Evolutionary conservation across 1,140 invertebrate genomes (phyloP).

Genomic region (Mizuhopecten yessoensis): DNA sequence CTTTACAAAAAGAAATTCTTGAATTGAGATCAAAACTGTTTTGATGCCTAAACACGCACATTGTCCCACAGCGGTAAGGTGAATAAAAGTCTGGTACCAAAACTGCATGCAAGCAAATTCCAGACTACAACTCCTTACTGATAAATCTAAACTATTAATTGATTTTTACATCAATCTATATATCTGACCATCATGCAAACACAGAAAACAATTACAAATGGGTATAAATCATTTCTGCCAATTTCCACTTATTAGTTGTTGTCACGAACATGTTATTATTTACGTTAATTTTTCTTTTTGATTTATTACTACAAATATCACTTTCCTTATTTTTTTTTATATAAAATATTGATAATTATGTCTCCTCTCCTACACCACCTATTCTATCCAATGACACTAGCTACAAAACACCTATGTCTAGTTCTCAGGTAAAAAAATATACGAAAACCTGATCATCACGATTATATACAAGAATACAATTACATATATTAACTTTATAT

Average conservation of each 20-base stretch:
- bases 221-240: background rate
- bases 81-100: background rate
- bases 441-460: too few species aligned
- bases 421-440: too few species aligned
- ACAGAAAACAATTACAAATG: background rate
- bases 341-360: too few species aligned
- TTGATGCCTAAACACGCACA: background rate
- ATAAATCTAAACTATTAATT: background rate
- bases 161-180: background rate
- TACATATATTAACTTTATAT: too few species aligned
- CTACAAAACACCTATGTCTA: too few species aligned
- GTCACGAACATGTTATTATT: background rate
- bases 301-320: background rate
- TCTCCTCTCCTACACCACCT: too few species aligned
- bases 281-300: background rate
- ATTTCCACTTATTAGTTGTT: background rate
- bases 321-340: background rate
- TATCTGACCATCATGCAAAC: background rate
- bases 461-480: too few species aligned
- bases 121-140: background rate
- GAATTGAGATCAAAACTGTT: background rate
- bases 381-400: too few species aligned
- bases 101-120: conserved; percentile 37
- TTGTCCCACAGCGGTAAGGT: background rate
- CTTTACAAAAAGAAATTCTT: background rate